phyloP scores from a whole-genome alignment of 2,113 vertebrate genomes.

The Nestor notabilis region DNA sequence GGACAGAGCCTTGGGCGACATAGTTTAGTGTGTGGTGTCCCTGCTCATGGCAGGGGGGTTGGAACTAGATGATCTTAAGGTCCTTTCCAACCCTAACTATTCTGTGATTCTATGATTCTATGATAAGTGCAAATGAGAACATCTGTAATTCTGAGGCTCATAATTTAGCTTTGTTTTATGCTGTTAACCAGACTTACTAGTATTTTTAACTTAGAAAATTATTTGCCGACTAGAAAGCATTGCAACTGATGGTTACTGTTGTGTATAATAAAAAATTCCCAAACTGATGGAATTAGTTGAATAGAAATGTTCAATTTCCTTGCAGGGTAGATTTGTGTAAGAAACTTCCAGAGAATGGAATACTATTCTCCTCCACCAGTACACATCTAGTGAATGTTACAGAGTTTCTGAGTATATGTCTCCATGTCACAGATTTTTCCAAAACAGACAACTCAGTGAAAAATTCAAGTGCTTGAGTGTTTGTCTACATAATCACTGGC shows the following conservation, averaged over 20 bases:
- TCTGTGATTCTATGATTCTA: too few relatives aligned
- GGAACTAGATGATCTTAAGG: too few relatives aligned
- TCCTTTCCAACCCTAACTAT: too few relatives aligned
- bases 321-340: neutral
- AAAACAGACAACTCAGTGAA: neutral
- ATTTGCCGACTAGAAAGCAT: neutral
- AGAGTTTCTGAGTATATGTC: neutral
- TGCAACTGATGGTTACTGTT: neutral
- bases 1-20: too few relatives aligned
- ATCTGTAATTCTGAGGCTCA: conserved; percentile 10
- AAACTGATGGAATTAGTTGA: neutral
- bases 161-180: neutral
- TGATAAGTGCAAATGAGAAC: neutral
- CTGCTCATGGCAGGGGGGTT: too few relatives aligned
- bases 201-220: neutral
- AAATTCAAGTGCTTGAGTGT: neutral
- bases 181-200: neutral
- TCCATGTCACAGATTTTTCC: neutral
- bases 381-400: neutral
- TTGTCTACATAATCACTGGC: neutral
- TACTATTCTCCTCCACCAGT: neutral
- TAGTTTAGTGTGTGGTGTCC: too few relatives aligned
- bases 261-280: neutral
- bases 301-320: neutral
- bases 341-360: neutral